Conservation (phyloP, 2,888 invertebrate genomes). For the Xestia c-nigrum region DNA sequence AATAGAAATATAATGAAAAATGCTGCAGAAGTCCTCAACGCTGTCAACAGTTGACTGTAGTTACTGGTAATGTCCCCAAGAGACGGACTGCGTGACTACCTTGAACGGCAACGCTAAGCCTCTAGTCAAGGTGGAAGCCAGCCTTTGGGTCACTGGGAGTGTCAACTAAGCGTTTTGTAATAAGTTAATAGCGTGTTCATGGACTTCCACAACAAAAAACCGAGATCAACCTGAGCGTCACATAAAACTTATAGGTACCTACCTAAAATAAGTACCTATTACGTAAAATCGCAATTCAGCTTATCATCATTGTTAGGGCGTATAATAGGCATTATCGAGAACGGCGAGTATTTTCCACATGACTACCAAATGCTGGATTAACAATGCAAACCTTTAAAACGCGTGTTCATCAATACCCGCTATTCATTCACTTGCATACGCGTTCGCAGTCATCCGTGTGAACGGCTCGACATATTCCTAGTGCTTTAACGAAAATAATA, state of each 20-base stretch:
- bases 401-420: conserved; percentile 55
- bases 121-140: too few relatives aligned
- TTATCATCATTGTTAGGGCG: conserved; percentile 35
- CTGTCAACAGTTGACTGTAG: too few relatives aligned
- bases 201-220: neutral
- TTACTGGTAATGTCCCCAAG: too few relatives aligned
- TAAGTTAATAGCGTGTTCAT: neutral
- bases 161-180: neutral
- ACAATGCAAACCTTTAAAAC: conserved; percentile 72
- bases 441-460: conserved; percentile 13
- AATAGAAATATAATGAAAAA: too few relatives aligned
- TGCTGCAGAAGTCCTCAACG: too few relatives aligned
- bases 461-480: neutral
- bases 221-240: neutral
- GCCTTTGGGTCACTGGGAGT: too few relatives aligned
- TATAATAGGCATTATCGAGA: conserved; percentile 61
- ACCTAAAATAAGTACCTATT: neutral
- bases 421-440: conserved; percentile 61
- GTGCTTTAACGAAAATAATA: conserved; percentile 1
- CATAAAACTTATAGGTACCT: neutral
- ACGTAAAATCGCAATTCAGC: conserved; percentile 22
- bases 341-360: conserved; percentile 70
- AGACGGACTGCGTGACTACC: too few relatives aligned
- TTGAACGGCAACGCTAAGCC: too few relatives aligned
- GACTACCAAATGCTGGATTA: conserved; percentile 72